Base-by-base conservation (phyloP, 2,888 invertebrate genomes). In the Polydrusus tereticollis region DNA sequence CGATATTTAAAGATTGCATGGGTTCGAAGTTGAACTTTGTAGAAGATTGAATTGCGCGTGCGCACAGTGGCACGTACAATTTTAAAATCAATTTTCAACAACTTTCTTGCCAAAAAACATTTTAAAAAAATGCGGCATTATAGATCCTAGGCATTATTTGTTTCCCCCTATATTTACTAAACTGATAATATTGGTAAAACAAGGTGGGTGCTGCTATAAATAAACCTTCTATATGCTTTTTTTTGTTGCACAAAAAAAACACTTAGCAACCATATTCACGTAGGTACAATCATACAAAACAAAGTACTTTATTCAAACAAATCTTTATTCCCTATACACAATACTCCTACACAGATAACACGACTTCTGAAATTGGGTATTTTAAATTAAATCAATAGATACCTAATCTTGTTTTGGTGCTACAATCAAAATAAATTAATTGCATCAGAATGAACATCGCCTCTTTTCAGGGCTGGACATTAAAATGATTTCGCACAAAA, bases 21-120 rank as follows among this genome's bases (percentile, higher is more conserved):
- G 36, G 16, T 55, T 41, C 38, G 8, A 41, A 58, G 43, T 59
- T 68, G 43, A 62, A 68, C 50, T 68, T 68, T 68, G 57, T 45
- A n/a, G n/a, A 20, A 26, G 7, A 47, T 6, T n/a, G 26, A 16
- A 62, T 14, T 45, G 62, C 69, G 69, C 69, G 36, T 57, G 63
- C 43, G 64, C 57, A 38, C 16, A 21, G 16, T 5, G 26, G 55
- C 50, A 66, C 21, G 36, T 21, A 52, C 23, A 57, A 57, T 62
- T 67, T 72, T 33, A 50, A 65, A 67, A 72, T 72, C 72, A 72
- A 72, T 72, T 72, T 67, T 33, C 23, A 36, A 57, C 18, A 20
- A n/a, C 8, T 57, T 57, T 47, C 21, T 58, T 36, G 20, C 38
- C 33, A 38, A 58, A 36, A 38, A 58, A 21, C 14, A 41, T 20